A percentile compares a stretch with the other conserved stretches of the same genome.
Evolutionary conservation across 2,113 vertebrate species (phyloP).

Genomic region (Strigops habroptila): DNA sequence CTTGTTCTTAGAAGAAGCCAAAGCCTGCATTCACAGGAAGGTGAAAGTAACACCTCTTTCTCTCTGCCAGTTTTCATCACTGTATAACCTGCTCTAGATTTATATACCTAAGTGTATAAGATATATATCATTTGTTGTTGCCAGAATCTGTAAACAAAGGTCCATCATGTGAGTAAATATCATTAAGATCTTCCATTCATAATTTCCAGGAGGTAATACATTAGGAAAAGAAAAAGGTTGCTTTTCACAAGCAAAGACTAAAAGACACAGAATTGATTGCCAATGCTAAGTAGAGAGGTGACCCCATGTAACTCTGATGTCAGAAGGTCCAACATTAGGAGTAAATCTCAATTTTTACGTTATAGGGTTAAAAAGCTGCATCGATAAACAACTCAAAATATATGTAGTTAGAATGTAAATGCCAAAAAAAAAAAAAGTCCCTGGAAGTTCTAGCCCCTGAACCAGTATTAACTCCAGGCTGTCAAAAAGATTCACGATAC

Average conservation of each 20-base stretch:
- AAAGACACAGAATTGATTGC: background rate
- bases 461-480: background rate
- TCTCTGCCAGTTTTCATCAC: background rate
- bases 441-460: background rate
- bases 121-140: background rate
- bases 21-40: background rate
- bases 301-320: background rate
- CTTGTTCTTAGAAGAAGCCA: background rate
- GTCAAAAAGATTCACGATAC: background rate
- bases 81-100: background rate
- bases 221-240: background rate
- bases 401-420: background rate
- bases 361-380: background rate
- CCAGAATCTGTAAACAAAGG: conserved; percentile 66
- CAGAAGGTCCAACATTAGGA: background rate
- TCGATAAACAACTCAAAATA: background rate
- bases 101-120: background rate
- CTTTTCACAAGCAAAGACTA: background rate
- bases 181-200: conserved; percentile 65
- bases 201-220: conserved; percentile 62
- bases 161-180: conserved; percentile 60
- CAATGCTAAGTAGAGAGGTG: background rate
- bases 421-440: background rate
- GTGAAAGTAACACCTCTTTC: background rate
- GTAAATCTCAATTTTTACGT: background rate